phyloP scores from a whole-genome alignment of 2,888 invertebrate genomes.

The Vanessa cardui region DNA sequence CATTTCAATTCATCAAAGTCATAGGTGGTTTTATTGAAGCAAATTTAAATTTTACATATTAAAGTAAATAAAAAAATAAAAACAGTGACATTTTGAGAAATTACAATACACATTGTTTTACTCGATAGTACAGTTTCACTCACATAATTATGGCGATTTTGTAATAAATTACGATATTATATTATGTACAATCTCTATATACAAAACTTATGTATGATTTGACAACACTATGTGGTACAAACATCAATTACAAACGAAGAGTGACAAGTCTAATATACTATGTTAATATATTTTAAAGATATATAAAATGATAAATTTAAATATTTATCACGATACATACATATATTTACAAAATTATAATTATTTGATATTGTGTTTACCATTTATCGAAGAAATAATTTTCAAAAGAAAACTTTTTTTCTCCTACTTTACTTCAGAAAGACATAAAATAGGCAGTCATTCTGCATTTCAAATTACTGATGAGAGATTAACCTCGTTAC shows the following conservation, averaged over 20 bases:
- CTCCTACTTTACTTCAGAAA: too few relatives aligned
- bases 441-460: too few relatives aligned
- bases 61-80: too few relatives aligned
- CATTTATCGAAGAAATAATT: not conserved
- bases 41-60: too few relatives aligned
- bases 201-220: constrained; percentile 3
- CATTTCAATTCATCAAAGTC: too few relatives aligned
- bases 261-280: not conserved
- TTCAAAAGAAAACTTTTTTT: too few relatives aligned
- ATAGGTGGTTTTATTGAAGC: too few relatives aligned
- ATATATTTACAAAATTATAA: constrained; percentile 1
- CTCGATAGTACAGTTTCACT: not conserved
- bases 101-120: not conserved
- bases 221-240: constrained; percentile 8
- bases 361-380: not conserved
- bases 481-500: too few relatives aligned
- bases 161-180: constrained; percentile 21
- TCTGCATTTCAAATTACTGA: too few relatives aligned
- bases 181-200: constrained; percentile 8
- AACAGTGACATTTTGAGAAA: too few relatives aligned
- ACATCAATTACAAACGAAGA: not conserved
- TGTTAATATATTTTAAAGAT: not conserved
- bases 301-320: not conserved
- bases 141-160: constrained; percentile 15
- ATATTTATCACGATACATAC: not conserved